phyloP scores from a whole-genome alignment of 2,888 invertebrate species.

The Ennomos fuscantarius region DNA sequence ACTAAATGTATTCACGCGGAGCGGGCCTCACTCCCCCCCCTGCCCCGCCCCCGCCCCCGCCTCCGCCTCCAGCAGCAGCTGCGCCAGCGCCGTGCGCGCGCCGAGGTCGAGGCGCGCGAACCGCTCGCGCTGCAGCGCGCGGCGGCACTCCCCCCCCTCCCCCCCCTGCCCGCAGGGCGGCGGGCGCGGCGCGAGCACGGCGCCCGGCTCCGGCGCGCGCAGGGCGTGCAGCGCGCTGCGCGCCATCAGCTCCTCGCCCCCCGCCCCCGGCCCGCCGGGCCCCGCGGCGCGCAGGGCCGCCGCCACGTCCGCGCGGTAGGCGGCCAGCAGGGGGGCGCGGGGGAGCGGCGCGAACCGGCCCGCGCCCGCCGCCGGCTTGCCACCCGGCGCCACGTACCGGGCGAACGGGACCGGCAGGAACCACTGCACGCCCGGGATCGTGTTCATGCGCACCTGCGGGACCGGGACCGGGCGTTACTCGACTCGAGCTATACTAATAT shows the following conservation, averaged over 20 bases:
- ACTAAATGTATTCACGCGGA: too few species aligned
- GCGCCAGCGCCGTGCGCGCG: slow-evolving; percentile 50
- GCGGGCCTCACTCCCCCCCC: too few species aligned
- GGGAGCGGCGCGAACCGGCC: slow-evolving; percentile 69
- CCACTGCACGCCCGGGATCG: slow-evolving; percentile 94
- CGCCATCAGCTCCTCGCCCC: slow-evolving; percentile 85
- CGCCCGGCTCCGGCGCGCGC: slow-evolving; percentile 42
- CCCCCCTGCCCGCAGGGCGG: background rate
- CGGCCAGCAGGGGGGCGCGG: slow-evolving; percentile 89
- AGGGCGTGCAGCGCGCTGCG: slow-evolving; percentile 42
- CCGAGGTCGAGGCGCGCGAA: slow-evolving; percentile 50
- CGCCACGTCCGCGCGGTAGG: slow-evolving; percentile 82
- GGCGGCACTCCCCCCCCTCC: slow-evolving; percentile 5
- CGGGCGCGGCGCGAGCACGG: slow-evolving; percentile 34
- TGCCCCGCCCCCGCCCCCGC: too few species aligned
- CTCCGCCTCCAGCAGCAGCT: slow-evolving; percentile 40
- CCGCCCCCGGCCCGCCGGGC: slow-evolving; percentile 91
- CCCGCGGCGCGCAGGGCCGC: slow-evolving; percentile 66
- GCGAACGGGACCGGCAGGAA: slow-evolving; percentile 96
- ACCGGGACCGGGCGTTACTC: too few species aligned
- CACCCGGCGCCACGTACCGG: slow-evolving; percentile 89
- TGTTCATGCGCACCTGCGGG: slow-evolving; percentile 96
- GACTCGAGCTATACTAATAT: too few species aligned
- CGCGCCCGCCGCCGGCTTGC: slow-evolving; percentile 86
- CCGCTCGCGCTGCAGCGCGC: slow-evolving; percentile 5